Conservation (phyloP, 1,140 invertebrate species). For the Reticulitermes speratus region DNA sequence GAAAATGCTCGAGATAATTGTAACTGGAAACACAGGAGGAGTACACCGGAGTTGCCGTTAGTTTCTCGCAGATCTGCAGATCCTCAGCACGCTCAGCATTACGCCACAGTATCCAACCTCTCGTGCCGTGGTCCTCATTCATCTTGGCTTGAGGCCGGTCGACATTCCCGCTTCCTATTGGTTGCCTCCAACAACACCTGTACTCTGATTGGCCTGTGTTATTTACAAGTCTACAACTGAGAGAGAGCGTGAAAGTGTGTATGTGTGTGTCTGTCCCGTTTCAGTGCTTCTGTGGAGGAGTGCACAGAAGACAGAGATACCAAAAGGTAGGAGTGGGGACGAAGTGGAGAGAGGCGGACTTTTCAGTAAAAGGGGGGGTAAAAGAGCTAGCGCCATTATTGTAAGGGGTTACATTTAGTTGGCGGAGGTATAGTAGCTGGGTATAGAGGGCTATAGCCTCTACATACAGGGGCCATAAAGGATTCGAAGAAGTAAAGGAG, state of each 20-base stretch:
- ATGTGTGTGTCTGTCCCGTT: neutral
- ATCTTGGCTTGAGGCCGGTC: neutral
- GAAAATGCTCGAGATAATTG: neutral
- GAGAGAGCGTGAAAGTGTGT: neutral
- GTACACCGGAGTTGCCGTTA: neutral
- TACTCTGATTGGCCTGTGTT: slow-evolving; percentile 39
- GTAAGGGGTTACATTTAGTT: slow-evolving; percentile 30
- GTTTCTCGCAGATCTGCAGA: neutral
- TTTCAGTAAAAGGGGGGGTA: neutral
- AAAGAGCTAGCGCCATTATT: slow-evolving; percentile 23
- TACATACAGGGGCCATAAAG: slow-evolving; percentile 29
- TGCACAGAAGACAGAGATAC: slow-evolving; percentile 18
- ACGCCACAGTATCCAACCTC: neutral
- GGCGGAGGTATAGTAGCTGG: slow-evolving; percentile 17
- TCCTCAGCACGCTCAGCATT: neutral
- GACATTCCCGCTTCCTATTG: slow-evolving; percentile 35
- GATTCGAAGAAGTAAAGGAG: slow-evolving; percentile 26
- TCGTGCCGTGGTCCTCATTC: slow-evolving; percentile 2
- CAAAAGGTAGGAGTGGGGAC: slow-evolving; percentile 9
- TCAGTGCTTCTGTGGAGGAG: slow-evolving; percentile 17
- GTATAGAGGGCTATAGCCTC: slow-evolving; percentile 30
- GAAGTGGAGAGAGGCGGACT: neutral
- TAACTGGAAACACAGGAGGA: neutral
- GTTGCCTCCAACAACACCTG: slow-evolving; percentile 37
- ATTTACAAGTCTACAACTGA: slow-evolving; percentile 38